Percentiles rank a stretch among this genome's conserved stretches.
Conservation (phyloP, 2,113 vertebrate genomes). For the Heterocephalus glaber region DNA sequence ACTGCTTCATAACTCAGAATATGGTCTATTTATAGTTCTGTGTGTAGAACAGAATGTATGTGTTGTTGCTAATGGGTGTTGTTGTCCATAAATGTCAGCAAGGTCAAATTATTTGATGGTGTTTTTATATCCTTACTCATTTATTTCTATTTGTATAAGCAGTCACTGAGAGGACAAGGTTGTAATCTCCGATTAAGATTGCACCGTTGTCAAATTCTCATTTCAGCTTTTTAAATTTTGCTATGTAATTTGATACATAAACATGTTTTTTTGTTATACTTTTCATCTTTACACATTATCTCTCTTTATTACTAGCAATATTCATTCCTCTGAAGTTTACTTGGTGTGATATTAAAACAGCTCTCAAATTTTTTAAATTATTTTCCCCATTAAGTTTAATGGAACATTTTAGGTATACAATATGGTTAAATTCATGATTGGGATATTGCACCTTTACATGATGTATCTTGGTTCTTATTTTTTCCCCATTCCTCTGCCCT, state of each 20-base stretch:
- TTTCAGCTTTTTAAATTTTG: not conserved
- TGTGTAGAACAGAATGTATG: not conserved
- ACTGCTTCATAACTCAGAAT: not conserved
- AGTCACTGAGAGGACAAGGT: not conserved
- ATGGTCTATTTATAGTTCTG: not conserved
- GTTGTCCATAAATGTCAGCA: not conserved
- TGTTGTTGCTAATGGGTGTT: not conserved
- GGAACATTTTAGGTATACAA: too few species aligned
- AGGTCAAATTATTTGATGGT: conserved; percentile 21
- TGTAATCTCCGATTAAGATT: not conserved
- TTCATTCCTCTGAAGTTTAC: not conserved
- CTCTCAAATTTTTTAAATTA: not conserved
- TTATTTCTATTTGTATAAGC: conserved; percentile 11
- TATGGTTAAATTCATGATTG: too few species aligned
- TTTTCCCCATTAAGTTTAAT: too few species aligned
- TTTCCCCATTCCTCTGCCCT: too few species aligned
- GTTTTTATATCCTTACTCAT: not conserved
- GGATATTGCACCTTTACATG: too few species aligned
- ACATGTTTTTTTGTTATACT: not conserved
- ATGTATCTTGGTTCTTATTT: too few species aligned
- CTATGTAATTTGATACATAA: not conserved
- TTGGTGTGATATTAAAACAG: not conserved
- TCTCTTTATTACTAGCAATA: not conserved
- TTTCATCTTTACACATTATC: not conserved
- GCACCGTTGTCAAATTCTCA: not conserved